These are phyloP conservation scores for Cydia pomonella DNA, from an alignment of 1,140 invertebrate species.

Conservation along the genomic window DNA sequence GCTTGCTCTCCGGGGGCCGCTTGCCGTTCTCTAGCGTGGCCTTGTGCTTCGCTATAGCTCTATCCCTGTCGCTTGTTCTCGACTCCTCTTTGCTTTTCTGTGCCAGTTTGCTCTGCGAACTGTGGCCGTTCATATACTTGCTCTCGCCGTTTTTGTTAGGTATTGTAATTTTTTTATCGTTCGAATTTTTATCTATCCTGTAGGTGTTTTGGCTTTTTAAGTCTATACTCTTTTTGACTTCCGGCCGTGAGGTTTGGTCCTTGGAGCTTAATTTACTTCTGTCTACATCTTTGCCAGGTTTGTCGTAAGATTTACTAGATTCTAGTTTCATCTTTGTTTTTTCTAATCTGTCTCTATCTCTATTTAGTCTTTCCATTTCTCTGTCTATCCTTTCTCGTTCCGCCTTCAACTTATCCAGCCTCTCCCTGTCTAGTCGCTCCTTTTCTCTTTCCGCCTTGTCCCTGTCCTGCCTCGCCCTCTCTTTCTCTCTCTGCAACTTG, in stretches of 20 bases:
- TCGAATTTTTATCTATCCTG: slow-evolving; percentile 73
- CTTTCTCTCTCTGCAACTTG: slow-evolving; percentile 33
- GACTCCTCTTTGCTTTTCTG: slow-evolving; percentile 58
- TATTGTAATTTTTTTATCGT: slow-evolving; percentile 54
- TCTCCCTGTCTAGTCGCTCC: slow-evolving; percentile 52
- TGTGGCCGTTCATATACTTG: slow-evolving; percentile 58
- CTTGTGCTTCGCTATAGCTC: slow-evolving; percentile 50
- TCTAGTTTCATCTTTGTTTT: slow-evolving; percentile 67
- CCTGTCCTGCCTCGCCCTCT: slow-evolving; percentile 38
- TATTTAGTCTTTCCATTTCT: slow-evolving; percentile 65
- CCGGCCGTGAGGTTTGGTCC: slow-evolving; percentile 48
- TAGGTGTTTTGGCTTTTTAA: slow-evolving; percentile 74
- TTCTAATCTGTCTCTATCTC: slow-evolving; percentile 67
- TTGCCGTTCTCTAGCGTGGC: slow-evolving; percentile 48
- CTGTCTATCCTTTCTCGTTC: slow-evolving; percentile 70
- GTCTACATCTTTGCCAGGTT: slow-evolving; percentile 47
- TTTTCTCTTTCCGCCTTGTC: slow-evolving; percentile 54
- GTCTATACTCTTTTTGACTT: slow-evolving; percentile 68
- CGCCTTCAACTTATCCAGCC: slow-evolving; percentile 66
- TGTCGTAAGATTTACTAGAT: slow-evolving; percentile 53
- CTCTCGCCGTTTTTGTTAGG: slow-evolving; percentile 44
- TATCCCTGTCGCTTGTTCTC: slow-evolving; percentile 51
- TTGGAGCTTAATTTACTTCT: slow-evolving; percentile 47
- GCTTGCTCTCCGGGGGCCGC: slow-evolving; percentile 51
- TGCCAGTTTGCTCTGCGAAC: slow-evolving; percentile 59